Conservation (phyloP, 2,888 invertebrate species). For the Nymphalis polychloros region DNA sequence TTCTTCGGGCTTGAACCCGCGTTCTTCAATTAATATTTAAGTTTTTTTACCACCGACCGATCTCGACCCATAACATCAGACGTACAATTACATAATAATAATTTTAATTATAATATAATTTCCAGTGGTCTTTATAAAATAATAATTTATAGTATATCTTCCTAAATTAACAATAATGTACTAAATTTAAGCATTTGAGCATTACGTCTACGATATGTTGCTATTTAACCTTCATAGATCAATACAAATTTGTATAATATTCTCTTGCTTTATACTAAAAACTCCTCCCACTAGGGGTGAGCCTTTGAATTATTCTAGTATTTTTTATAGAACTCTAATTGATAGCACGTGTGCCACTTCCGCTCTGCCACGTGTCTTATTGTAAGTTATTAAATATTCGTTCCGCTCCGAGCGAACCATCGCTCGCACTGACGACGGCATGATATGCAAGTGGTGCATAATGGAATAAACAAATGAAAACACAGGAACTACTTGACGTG, state of each 20-base stretch:
- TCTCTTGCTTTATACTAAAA: slow-evolving; percentile 42
- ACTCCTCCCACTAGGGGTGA: slow-evolving; percentile 59
- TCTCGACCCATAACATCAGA: too few species aligned
- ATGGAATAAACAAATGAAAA: slow-evolving; percentile 49
- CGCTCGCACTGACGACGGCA: slow-evolving; percentile 43
- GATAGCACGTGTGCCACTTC: slow-evolving; percentile 77
- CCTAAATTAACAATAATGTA: background rate
- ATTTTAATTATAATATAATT: too few species aligned
- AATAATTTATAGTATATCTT: too few species aligned
- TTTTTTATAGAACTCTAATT: slow-evolving; percentile 70
- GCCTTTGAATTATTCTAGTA: slow-evolving; percentile 55
- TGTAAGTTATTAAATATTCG: slow-evolving; percentile 72
- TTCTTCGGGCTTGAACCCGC: too few species aligned
- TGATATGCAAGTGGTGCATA: slow-evolving; percentile 52
- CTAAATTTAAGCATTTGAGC: background rate
- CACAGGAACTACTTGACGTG: slow-evolving; percentile 59
- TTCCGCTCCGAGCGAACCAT: slow-evolving; percentile 56
- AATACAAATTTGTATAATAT: slow-evolving; percentile 19
- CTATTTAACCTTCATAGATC: slow-evolving; percentile 6
- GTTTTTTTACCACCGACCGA: too few species aligned
- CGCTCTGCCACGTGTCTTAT: slow-evolving; percentile 74
- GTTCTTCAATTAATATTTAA: too few species aligned
- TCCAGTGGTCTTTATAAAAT: too few species aligned
- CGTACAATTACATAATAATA: too few species aligned
- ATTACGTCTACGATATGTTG: background rate